A percentile compares a stretch with the other conserved stretches of the same genome.
These are phyloP conservation scores for Drymonia ruficornis DNA, from an alignment of 2,888 invertebrate genomes.

Conservation along the genomic window DNA sequence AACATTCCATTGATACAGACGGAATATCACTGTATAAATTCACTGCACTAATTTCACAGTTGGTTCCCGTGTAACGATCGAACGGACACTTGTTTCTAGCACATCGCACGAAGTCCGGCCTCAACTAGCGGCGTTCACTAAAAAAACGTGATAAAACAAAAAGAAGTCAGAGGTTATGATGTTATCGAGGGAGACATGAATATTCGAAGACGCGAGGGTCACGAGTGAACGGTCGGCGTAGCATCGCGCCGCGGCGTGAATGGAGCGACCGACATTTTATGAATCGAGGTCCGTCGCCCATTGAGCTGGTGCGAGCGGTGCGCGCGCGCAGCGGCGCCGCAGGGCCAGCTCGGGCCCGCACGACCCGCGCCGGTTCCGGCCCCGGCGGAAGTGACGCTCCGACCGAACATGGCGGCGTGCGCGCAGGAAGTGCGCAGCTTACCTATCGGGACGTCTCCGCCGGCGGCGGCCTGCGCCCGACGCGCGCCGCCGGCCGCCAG, in stretches of 20 bases:
- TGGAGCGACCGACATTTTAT: conserved; percentile 84
- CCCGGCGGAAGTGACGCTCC: conserved; percentile 80
- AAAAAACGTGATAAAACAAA: conserved; percentile 81
- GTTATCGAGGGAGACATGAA: conserved; percentile 84
- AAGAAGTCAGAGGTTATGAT: conserved; percentile 83
- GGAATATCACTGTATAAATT: conserved; percentile 69
- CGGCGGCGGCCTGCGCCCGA: conserved; percentile 59
- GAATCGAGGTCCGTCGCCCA: conserved; percentile 81
- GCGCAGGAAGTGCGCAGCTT: conserved; percentile 85
- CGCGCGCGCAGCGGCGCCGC: conserved; percentile 58
- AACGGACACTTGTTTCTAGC: conserved; percentile 76
- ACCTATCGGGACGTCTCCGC: conserved; percentile 80
- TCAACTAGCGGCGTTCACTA: conserved; percentile 70
- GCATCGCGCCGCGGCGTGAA: conserved; percentile 80
- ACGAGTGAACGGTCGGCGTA: conserved; percentile 80
- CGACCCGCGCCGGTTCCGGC: conserved; percentile 68
- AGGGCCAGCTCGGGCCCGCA: conserved; percentile 59
- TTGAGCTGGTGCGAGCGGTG: conserved; percentile 65
- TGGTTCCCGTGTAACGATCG: conserved; percentile 56
- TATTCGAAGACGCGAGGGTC: conserved; percentile 84
- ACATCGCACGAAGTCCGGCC: conserved; percentile 75
- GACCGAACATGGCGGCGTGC: conserved; percentile 82
- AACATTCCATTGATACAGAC: conserved; percentile 71
- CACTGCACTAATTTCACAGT: conserved; percentile 80
- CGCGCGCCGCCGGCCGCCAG: conserved; percentile 54